Conservation (phyloP, 2,113 vertebrate genomes). For the Neotragus moschatus region DNA sequence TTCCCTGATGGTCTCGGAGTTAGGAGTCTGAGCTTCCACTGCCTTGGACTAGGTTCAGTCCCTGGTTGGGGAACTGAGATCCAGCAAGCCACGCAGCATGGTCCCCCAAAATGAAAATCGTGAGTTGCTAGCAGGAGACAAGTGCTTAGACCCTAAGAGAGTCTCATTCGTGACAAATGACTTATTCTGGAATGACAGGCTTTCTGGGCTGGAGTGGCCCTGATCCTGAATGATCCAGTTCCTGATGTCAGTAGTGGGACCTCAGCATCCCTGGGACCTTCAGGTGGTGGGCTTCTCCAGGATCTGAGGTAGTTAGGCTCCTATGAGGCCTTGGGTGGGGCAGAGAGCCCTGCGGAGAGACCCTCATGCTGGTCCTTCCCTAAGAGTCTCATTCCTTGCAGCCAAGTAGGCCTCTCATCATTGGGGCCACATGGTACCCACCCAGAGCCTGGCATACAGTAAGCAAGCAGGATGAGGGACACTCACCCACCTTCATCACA, state of each 20-base stretch:
- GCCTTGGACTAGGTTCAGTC: neutral
- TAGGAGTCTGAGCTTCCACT: neutral
- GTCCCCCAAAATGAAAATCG: neutral
- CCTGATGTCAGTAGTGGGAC: neutral
- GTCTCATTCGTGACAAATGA: neutral
- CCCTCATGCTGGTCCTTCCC: neutral
- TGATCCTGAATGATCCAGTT: neutral
- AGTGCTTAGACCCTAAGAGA: neutral
- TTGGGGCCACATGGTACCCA: neutral
- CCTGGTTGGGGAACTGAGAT: neutral
- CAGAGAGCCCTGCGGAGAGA: neutral
- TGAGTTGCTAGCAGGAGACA: neutral
- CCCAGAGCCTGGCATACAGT: neutral
- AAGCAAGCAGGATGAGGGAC: neutral
- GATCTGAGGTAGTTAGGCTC: neutral
- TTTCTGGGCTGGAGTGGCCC: neutral
- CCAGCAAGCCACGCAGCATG: neutral
- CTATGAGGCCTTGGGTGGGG: neutral
- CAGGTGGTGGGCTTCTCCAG: neutral
- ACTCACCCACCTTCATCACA: neutral
- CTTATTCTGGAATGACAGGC: neutral
- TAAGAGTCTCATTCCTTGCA: neutral
- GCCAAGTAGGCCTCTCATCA: neutral
- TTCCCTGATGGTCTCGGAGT: neutral
- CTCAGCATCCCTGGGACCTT: neutral